These are phyloP conservation scores for Phodopus roborovskii DNA, from an alignment of 2,113 vertebrate species.

Conservation along the genomic window DNA sequence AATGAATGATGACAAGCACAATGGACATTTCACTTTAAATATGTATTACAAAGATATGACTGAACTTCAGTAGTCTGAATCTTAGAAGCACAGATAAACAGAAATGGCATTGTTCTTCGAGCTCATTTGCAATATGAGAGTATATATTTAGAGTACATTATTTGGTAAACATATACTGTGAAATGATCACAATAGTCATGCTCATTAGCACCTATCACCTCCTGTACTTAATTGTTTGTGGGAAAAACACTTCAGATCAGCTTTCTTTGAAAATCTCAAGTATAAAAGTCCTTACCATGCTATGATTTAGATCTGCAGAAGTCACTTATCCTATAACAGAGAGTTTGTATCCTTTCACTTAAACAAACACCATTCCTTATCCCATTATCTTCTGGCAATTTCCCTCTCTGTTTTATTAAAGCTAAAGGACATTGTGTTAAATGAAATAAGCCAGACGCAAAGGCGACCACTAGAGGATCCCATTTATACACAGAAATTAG, in stretches of 20 bases:
- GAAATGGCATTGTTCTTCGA: not conserved
- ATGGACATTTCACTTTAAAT: not conserved
- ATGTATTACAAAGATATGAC: not conserved
- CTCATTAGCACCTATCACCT: not conserved
- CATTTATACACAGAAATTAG: not conserved
- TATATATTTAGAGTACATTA: not conserved
- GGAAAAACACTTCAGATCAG: not conserved
- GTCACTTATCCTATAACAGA: not conserved
- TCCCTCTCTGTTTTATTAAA: not conserved
- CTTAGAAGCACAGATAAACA: slow-evolving; percentile 4
- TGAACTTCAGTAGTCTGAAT: not conserved
- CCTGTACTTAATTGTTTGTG: not conserved
- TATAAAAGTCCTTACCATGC: not conserved
- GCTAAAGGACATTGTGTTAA: not conserved
- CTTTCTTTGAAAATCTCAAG: not conserved
- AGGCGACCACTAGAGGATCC: not conserved
- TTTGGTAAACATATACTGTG: not conserved
- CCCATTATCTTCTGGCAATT: not conserved
- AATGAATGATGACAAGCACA: not conserved
- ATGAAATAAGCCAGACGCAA: not conserved
- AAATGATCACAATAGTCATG: not conserved
- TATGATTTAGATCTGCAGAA: not conserved
- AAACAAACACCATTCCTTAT: not conserved
- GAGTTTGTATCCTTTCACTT: not conserved
- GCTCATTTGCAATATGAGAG: not conserved